Evolutionary conservation across 2,888 invertebrate species (phyloP).

Genomic region (Helobdella robusta): DNA sequence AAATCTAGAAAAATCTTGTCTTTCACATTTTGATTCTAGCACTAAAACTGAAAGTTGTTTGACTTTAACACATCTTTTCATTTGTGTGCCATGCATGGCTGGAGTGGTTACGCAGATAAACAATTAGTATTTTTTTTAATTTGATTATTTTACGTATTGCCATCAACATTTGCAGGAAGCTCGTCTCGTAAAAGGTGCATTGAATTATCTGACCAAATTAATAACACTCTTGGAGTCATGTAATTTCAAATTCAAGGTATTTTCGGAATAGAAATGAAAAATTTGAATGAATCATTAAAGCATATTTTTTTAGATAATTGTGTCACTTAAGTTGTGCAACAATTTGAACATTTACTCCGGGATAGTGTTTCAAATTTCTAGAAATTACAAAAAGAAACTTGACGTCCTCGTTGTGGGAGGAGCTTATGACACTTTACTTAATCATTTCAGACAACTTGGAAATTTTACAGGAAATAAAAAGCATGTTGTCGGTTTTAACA

Average conservation of each 20-base stretch:
- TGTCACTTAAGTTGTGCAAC: slow-evolving; percentile 58
- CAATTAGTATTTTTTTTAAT: too few relatives aligned
- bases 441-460: slow-evolving; percentile 29
- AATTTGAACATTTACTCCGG: slow-evolving; percentile 61
- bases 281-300: background rate
- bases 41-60: background rate
- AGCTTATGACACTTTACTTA: slow-evolving; percentile 72
- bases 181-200: slow-evolving; percentile 59
- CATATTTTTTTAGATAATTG: slow-evolving; percentile 53
- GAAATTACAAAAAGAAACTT: slow-evolving; percentile 50
- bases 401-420: slow-evolving; percentile 78
- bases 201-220: slow-evolving; percentile 67
- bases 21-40: background rate
- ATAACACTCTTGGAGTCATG: slow-evolving; percentile 63
- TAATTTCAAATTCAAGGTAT: slow-evolving; percentile 50
- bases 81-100: background rate
- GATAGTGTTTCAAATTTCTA: slow-evolving; percentile 61
- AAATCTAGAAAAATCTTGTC: background rate
- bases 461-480: slow-evolving; percentile 27
- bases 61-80: background rate
- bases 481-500: slow-evolving; percentile 70
- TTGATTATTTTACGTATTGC: background rate
- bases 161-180: slow-evolving; percentile 31
- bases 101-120: too few relatives aligned
- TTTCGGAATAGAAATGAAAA: background rate